Evolutionary conservation across 1,140 invertebrate genomes (phyloP).

Genomic region (Lepidurus arcticus): DNA sequence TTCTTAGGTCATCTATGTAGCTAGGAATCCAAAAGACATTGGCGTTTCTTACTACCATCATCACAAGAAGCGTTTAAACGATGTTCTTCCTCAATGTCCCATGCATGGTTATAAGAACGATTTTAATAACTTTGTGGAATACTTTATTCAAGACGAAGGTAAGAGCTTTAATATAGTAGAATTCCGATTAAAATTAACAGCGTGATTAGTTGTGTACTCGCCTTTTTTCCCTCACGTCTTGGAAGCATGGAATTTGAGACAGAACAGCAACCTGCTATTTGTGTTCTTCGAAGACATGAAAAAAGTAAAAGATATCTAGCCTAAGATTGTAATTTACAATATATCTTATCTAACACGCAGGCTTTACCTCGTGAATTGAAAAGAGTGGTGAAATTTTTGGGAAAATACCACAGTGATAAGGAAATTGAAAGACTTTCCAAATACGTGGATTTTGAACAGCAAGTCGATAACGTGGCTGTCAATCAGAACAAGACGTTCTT

Average conservation of each 20-base stretch:
- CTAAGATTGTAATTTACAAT: background rate
- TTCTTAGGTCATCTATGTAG: conserved; percentile 75
- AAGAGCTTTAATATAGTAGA: conserved; percentile 28
- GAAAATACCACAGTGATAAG: background rate
- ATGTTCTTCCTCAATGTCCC: conserved; percentile 3
- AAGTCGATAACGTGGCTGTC: background rate
- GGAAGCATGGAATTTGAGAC: conserved; percentile 41
- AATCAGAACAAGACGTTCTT: background rate
- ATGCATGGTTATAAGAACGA: conserved; percentile 23
- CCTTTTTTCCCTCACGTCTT: conserved; percentile 35
- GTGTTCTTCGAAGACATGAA: conserved; percentile 44
- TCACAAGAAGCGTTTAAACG: conserved; percentile 27
- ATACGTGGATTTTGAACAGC: conserved; percentile 8
- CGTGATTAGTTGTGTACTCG: conserved; percentile 23
- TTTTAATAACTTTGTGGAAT: conserved; percentile 39
- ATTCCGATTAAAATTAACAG: background rate
- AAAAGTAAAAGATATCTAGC: conserved; percentile 9
- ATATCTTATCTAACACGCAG: background rate
- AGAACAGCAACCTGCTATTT: conserved; percentile 42
- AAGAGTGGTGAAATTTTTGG: background rate
- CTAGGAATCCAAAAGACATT: conserved; percentile 88
- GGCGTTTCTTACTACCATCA: conserved; percentile 90
- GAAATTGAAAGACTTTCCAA: background rate
- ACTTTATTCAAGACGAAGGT: conserved; percentile 34
- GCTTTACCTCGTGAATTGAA: background rate